phyloP scores from a whole-genome alignment of 2,113 vertebrate genomes.

The Tauraco erythrolophus region DNA sequence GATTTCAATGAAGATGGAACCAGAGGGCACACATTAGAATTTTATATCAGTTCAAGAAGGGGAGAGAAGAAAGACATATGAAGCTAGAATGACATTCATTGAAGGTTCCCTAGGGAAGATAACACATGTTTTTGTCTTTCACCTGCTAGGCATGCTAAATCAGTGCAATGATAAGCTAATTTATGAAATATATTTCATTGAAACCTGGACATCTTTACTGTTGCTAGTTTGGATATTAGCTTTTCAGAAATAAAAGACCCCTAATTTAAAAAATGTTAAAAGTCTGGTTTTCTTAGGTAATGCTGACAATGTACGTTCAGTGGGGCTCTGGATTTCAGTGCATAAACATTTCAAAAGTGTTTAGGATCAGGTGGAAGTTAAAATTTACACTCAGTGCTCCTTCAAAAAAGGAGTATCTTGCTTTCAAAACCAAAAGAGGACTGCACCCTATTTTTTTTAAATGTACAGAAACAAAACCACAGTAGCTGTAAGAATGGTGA shows the following conservation, averaged over 20 bases:
- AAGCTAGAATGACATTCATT: conserved; percentile 87
- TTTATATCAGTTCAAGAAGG: conserved; percentile 87
- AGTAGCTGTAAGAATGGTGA: not conserved
- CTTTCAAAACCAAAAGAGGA: not conserved
- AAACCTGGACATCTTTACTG: conserved; percentile 87
- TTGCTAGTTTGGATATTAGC: conserved; percentile 82
- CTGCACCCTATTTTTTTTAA: not conserved
- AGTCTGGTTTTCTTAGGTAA: conserved; percentile 48
- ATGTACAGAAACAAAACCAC: not conserved
- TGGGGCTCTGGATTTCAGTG: conserved; percentile 6
- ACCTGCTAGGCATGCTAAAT: conserved; percentile 92
- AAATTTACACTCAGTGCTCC: conserved; percentile 9
- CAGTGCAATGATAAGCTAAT: conserved; percentile 90
- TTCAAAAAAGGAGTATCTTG: conserved; percentile 1
- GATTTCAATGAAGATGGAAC: conserved; percentile 84
- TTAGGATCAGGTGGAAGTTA: conserved; percentile 32
- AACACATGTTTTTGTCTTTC: conserved; percentile 90
- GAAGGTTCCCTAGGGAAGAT: conserved; percentile 87
- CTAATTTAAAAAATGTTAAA: conserved; percentile 64
- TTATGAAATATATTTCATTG: conserved; percentile 87
- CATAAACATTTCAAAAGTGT: conserved; percentile 13
- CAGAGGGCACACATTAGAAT: conserved; percentile 87
- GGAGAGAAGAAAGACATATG: conserved; percentile 85
- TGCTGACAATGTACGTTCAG: not conserved
- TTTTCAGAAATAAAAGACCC: conserved; percentile 74